phyloP scores from a whole-genome alignment of 2,888 invertebrate species.

The Synergus japonicus region DNA sequence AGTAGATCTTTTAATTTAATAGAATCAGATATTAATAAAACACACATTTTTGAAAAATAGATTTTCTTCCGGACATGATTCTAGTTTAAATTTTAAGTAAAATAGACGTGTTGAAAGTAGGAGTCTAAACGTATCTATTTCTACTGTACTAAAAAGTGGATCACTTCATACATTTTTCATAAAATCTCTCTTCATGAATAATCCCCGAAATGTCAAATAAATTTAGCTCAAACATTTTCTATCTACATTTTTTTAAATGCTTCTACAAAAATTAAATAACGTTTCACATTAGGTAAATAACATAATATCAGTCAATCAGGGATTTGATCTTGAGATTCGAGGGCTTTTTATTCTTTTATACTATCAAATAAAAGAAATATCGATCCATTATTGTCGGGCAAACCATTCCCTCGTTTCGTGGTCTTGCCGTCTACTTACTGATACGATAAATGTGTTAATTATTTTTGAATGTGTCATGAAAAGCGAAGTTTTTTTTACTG shows the following conservation, averaged over 20 bases:
- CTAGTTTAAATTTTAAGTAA: too few relatives aligned
- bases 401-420: background rate
- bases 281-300: background rate
- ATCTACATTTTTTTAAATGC: too few relatives aligned
- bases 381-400: background rate
- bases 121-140: too few relatives aligned
- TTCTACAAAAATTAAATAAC: background rate
- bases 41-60: too few relatives aligned
- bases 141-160: too few relatives aligned
- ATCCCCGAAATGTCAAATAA: too few relatives aligned
- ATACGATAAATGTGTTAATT: background rate
- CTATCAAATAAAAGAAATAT: background rate
- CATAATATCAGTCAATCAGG: background rate
- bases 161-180: too few relatives aligned
- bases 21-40: background rate
- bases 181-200: too few relatives aligned
- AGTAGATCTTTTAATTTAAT: background rate
- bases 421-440: background rate
- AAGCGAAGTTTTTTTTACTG: background rate
- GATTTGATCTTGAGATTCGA: slow-evolving; percentile 3
- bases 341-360: background rate
- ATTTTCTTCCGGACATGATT: too few relatives aligned
- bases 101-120: too few relatives aligned
- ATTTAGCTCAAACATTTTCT: background rate
- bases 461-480: background rate